Base-by-base conservation (phyloP, 2,113 vertebrate genomes). In the Neotragus pygmaeus region DNA sequence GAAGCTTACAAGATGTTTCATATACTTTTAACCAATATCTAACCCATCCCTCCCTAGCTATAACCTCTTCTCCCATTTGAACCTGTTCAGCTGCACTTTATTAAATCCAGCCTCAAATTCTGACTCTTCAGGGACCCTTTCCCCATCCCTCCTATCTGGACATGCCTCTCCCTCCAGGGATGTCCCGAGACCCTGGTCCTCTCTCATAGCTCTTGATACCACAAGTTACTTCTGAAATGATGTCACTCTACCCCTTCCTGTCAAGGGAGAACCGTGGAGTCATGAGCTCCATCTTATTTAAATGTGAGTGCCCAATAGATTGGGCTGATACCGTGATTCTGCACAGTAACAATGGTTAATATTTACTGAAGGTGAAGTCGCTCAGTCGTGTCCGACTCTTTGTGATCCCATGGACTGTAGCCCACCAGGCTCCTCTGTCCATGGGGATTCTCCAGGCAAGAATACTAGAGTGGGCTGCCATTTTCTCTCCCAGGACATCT, bases 11-110 rank as follows among this genome's bases (percentile, higher is more conserved):
- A 36, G 21, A 21, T n/a, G 28, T 30, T 93, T 25, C 55, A 57
- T n/a, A 12, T n/a, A 70, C 5, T 70, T 70, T 70, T 27, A 14
- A n/a, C 10, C 7, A 15, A 12, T 0, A 2, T 1, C 8, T 2
- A 25, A 36, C 66, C 21, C 1, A 2, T 28, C 25, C 25, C 7
- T 33, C 3, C n/a, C 3, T 6, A 23, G 25, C 25, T n/a, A 2
- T 6, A 73, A 3, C 1, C 16, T 27, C 15, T 64, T 19, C 15
- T 70, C 23, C 27, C 10, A 0, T 33, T 6, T 15, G 49, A 11
- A 15, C 25, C 15, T 30, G 60, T 49, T 36, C 11, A 5, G 17
- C 0, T 3, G 47, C 2, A 25, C 28, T 91, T 47, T 28, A 5
- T 47, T 28, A 55, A 62, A 28, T 45, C 23, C 25, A 39, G 13